Conservation (phyloP, 2,888 invertebrate species). For the Eudasyphora cyanicolor region DNA sequence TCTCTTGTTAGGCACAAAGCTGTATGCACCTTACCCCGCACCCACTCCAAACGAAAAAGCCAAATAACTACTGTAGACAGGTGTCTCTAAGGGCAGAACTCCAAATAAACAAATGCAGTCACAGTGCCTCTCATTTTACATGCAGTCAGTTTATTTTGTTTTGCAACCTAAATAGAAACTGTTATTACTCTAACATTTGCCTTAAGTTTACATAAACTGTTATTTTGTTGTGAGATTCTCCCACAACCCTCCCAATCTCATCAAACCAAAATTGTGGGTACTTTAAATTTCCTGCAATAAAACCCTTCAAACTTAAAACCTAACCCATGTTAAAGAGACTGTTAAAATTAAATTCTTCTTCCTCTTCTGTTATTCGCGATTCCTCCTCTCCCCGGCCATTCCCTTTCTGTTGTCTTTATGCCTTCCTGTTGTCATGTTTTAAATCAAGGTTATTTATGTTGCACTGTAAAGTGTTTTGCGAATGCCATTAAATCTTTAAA, state of each 20-base stretch:
- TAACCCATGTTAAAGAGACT: too few species aligned
- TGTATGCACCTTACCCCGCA: not conserved
- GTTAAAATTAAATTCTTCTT: too few species aligned
- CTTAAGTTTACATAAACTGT: not conserved
- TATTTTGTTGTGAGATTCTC: too few species aligned
- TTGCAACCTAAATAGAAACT: not conserved
- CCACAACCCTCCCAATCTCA: too few species aligned
- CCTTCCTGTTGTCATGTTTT: conserved; percentile 69
- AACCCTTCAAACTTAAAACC: too few species aligned
- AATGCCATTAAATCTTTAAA: conserved; percentile 46
- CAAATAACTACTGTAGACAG: conserved; percentile 25
- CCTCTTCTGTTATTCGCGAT: too few species aligned
- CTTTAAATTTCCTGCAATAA: too few species aligned
- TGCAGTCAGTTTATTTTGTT: conserved; percentile 4
- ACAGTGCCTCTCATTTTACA: not conserved
- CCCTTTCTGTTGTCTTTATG: not conserved
- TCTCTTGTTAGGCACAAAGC: too few species aligned
- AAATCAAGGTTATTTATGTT: conserved; percentile 76
- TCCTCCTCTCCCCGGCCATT: too few species aligned
- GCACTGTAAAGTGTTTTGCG: conserved; percentile 36
- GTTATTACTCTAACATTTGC: not conserved
- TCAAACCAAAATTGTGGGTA: too few species aligned
- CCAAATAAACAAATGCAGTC: conserved; percentile 7
- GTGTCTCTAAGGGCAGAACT: conserved; percentile 11
- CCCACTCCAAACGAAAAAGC: not conserved